These are phyloP conservation scores for Spodoptera picta DNA, from an alignment of 2,888 invertebrate species.

Conservation along the genomic window DNA sequence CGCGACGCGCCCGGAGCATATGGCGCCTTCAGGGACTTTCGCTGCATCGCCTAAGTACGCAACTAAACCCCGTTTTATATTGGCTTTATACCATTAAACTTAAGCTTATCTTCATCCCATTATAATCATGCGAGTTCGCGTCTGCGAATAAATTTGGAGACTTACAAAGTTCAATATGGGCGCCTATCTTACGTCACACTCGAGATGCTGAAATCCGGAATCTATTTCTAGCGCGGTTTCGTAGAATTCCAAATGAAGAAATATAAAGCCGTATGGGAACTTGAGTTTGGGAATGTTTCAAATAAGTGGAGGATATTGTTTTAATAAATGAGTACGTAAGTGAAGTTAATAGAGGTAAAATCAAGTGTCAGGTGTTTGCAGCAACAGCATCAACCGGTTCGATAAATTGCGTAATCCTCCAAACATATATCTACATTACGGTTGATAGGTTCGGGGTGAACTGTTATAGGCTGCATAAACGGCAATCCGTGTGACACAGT, in stretches of 20 bases:
- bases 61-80: constrained; percentile 58
- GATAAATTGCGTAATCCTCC: too few relatives aligned
- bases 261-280: constrained; percentile 1
- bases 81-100: constrained; percentile 59
- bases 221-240: constrained; percentile 33
- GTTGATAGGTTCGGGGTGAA: too few relatives aligned
- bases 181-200: constrained; percentile 49
- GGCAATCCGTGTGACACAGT: too few relatives aligned
- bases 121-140: constrained; percentile 57
- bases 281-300: background rate
- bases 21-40: constrained; percentile 56
- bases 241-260: constrained; percentile 5
- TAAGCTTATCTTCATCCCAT: constrained; percentile 55
- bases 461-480: too few relatives aligned
- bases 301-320: too few relatives aligned
- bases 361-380: too few relatives aligned
- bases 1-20: constrained; percentile 55
- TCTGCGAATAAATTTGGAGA: constrained; percentile 57
- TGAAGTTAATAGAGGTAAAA: too few relatives aligned
- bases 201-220: constrained; percentile 41
- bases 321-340: too few relatives aligned
- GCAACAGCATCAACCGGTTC: too few relatives aligned
- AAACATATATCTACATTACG: too few relatives aligned
- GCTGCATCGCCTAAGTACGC: constrained; percentile 58
- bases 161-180: constrained; percentile 55